Conservation (phyloP, 2,888 invertebrate species). For the Apotomis capreana region DNA sequence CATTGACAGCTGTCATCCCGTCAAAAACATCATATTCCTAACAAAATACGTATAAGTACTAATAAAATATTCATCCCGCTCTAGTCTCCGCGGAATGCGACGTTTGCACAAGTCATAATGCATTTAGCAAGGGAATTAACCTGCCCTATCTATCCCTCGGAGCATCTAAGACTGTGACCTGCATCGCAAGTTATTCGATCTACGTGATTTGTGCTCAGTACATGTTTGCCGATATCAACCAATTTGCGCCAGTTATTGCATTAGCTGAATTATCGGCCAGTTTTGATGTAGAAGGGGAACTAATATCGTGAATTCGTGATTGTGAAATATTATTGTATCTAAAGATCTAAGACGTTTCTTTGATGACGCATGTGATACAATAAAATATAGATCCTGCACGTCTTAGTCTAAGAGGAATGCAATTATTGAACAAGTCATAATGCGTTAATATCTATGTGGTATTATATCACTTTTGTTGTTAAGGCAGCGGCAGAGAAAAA, state of each 20-base stretch:
- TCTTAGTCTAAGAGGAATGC: no score
- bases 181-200: constrained; percentile 51
- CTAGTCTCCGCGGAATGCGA: constrained; percentile 3
- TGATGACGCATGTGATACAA: no score
- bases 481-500: no score
- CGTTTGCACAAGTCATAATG: constrained; percentile 43
- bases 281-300: constrained; percentile 2
- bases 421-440: no score
- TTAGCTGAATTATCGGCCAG: constrained; percentile 47
- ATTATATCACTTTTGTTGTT: no score
- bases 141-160: constrained; percentile 47
- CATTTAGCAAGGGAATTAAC: constrained; percentile 32
- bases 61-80: not conserved
- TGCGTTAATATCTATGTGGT: no score
- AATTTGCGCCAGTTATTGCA: constrained; percentile 60
- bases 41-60: not conserved
- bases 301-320: not conserved
- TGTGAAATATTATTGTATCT: not conserved
- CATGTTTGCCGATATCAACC: constrained; percentile 62
- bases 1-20: no score
- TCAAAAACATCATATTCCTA: no score
- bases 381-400: no score
- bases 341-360: no score
- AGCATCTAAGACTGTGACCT: constrained; percentile 48
- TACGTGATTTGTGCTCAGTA: constrained; percentile 59